phyloP scores from a whole-genome alignment of 2,888 invertebrate genomes.

The Machimus rusticus region DNA sequence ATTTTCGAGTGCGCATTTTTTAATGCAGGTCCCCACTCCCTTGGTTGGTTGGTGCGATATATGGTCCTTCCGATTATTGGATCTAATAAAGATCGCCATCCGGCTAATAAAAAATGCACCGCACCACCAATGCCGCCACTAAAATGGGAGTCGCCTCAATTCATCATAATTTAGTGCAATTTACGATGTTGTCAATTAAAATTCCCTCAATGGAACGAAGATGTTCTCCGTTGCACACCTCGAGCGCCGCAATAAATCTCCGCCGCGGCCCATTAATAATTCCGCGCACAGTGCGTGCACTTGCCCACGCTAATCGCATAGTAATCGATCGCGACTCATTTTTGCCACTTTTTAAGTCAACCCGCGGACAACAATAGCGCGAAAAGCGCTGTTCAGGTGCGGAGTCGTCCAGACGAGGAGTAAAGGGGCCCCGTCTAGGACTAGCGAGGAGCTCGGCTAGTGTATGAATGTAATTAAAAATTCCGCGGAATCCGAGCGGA shows the following conservation, averaged over 20 bases:
- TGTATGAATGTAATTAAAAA: background rate
- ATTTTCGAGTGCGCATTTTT: too few relatives aligned
- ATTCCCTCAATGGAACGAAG: background rate
- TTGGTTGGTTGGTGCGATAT: background rate
- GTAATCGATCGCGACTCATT: background rate
- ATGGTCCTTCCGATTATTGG: background rate
- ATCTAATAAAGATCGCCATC: background rate
- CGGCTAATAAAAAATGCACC: background rate
- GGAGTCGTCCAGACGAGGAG: background rate
- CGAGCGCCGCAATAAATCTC: background rate
- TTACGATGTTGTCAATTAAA: background rate
- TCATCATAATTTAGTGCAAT: background rate
- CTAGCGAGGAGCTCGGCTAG: background rate
- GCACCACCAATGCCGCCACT: background rate
- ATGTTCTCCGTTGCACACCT: background rate
- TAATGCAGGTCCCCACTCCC: background rate
- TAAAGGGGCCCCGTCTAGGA: background rate
- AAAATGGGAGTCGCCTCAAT: background rate
- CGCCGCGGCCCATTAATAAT: background rate
- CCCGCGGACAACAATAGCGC: background rate
- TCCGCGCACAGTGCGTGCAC: background rate
- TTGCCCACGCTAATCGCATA: conserved; percentile 8
- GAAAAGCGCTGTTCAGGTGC: background rate
- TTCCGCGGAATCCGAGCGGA: background rate
- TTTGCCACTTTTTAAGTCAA: background rate